phyloP scores from a whole-genome alignment of 1,140 invertebrate species.

The Zeugodacus cucurbitae region DNA sequence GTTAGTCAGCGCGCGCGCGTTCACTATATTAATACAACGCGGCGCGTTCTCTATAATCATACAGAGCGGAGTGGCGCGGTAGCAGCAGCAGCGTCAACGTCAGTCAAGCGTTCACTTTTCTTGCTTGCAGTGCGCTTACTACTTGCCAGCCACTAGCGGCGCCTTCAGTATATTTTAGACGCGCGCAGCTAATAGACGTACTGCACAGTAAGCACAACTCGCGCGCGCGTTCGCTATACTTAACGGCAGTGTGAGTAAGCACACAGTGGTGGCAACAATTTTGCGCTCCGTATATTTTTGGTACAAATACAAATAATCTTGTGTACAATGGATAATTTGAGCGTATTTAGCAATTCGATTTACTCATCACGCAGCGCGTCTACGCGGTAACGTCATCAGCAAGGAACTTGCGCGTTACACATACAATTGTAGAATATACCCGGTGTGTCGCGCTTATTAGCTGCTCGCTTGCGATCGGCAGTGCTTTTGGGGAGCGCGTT shows the following conservation, averaged over 20 bases:
- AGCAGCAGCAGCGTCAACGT: background rate
- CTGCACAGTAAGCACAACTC: background rate
- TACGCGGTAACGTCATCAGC: background rate
- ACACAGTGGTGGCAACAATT: background rate
- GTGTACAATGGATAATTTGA: background rate
- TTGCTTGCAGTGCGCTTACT: background rate
- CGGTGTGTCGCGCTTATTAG: background rate
- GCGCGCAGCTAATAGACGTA: constrained; percentile 8
- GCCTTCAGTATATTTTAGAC: background rate
- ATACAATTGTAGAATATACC: background rate
- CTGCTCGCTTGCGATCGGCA: background rate
- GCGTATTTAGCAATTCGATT: background rate
- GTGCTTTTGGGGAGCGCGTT: background rate
- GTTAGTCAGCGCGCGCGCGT: background rate
- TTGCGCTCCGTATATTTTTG: background rate
- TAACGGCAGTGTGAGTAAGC: background rate
- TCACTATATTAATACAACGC: background rate
- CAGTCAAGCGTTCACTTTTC: background rate
- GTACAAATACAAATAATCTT: background rate
- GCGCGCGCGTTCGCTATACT: background rate
- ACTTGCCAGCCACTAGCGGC: background rate
- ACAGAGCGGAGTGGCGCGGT: background rate
- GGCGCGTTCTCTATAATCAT: too few relatives aligned
- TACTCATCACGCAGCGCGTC: background rate
- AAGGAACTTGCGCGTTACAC: background rate